These are phyloP conservation scores for Danio choprae DNA, from an alignment of 2,797 vertebrate species.

Conservation along the genomic window DNA sequence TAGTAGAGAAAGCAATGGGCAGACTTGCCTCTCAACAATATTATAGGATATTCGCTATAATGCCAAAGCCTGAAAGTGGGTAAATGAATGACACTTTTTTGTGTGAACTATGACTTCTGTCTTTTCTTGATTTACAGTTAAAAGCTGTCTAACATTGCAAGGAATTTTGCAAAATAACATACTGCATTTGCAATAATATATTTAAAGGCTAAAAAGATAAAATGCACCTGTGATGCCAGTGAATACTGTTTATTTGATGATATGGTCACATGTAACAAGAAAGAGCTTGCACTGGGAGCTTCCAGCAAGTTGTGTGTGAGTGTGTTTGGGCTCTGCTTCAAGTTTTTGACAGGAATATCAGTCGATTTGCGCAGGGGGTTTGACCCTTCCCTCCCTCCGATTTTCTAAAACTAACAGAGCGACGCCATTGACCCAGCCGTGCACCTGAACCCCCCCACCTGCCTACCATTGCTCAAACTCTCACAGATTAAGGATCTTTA, in stretches of 20 bases:
- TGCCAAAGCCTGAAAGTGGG: no score
- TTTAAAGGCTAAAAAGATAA: neutral
- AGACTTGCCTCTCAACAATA: no score
- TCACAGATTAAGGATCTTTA: constrained; percentile 22
- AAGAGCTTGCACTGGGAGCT: constrained; percentile 53
- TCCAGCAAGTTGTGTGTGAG: constrained; percentile 30
- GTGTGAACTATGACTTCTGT: no score
- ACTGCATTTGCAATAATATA: neutral
- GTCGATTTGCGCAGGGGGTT: constrained; percentile 68
- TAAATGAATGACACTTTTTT: no score
- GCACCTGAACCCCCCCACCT: constrained; percentile 71
- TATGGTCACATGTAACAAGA: constrained; percentile 27
- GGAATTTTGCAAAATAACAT: neutral
- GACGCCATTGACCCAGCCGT: constrained; percentile 78
- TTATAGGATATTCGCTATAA: no score
- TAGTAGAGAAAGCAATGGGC: no score
- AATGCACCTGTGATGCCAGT: neutral
- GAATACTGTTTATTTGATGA: constrained; percentile 1
- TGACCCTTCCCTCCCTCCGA: constrained; percentile 60
- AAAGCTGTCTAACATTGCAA: neutral
- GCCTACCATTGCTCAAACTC: constrained; percentile 14
- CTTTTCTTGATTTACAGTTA: no score
- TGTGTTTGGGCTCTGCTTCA: constrained; percentile 65
- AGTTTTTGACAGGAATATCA: constrained; percentile 78
- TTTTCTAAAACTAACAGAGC: constrained; percentile 75